These are phyloP conservation scores for Prostheceraeus crozeri DNA, from an alignment of 2,888 invertebrate species.

Conservation along the genomic window DNA sequence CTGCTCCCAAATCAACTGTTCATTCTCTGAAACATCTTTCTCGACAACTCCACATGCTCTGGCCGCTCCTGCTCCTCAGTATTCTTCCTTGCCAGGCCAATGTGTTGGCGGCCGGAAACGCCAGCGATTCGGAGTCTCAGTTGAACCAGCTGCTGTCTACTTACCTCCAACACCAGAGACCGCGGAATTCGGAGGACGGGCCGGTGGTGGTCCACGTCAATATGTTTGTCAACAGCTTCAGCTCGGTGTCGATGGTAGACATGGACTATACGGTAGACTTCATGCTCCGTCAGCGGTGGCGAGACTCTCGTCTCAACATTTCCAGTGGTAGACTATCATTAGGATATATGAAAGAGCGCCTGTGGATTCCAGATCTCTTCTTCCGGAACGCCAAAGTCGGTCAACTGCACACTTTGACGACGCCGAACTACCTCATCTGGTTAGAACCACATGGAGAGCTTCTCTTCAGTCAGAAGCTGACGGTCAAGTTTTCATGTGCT, in stretches of 20 bases:
- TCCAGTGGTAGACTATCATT: neutral
- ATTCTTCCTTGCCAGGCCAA: too few relatives aligned
- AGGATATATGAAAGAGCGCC: slow-evolving; percentile 25
- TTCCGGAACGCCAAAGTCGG: slow-evolving; percentile 33
- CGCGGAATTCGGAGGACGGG: too few relatives aligned
- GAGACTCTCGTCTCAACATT: slow-evolving; percentile 10
- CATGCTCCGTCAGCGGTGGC: slow-evolving; percentile 34
- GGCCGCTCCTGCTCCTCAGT: too few relatives aligned
- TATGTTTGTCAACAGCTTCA: slow-evolving; percentile 28
- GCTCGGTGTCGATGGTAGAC: slow-evolving; percentile 26
- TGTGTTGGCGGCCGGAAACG: too few relatives aligned
- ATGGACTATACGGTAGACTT: slow-evolving; percentile 34
- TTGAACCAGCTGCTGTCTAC: too few relatives aligned
- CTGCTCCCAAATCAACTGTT: too few relatives aligned
- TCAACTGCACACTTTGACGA: slow-evolving; percentile 16
- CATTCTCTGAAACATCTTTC: too few relatives aligned
- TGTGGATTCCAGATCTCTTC: slow-evolving; percentile 34
- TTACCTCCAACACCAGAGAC: too few relatives aligned
- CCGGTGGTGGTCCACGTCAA: slow-evolving; percentile 20
- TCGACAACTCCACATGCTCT: too few relatives aligned
- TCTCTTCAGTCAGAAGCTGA: slow-evolving; percentile 19
- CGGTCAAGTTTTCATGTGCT: slow-evolving; percentile 7
- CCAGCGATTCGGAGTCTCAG: too few relatives aligned
- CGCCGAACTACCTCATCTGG: slow-evolving; percentile 31
- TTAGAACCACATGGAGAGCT: neutral